phyloP scores from a whole-genome alignment of 2,113 vertebrate genomes.

The Xyrauchen texanus region DNA sequence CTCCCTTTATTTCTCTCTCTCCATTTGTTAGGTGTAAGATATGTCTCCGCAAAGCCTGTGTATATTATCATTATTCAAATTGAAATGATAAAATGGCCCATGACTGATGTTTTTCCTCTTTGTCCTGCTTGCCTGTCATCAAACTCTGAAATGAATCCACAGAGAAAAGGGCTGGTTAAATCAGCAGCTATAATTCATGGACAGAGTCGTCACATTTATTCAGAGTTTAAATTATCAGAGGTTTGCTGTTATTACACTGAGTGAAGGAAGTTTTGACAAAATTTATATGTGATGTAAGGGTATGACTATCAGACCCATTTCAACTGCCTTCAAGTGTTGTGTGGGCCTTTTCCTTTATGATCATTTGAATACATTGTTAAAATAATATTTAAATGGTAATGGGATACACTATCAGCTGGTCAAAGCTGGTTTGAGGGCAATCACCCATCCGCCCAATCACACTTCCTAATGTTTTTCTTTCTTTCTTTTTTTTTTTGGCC shows the following conservation, averaged over 20 bases:
- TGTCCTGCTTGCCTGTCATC: conserved; percentile 29
- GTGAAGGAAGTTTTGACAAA: conserved; percentile 43
- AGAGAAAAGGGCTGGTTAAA: conserved; percentile 28
- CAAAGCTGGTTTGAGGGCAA: not conserved
- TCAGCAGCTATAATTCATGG: conserved; percentile 23
- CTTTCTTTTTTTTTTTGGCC: not conserved
- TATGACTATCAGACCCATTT: conserved; percentile 39
- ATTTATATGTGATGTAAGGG: conserved; percentile 57
- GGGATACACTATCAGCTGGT: conserved; percentile 56
- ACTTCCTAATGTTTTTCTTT: conserved; percentile 43
- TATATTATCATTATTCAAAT: conserved; percentile 56
- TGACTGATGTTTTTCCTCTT: conserved; percentile 48
- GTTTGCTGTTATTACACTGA: too few relatives aligned
- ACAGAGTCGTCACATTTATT: conserved; percentile 22
- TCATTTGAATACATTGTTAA: conserved; percentile 63
- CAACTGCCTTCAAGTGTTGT: conserved; percentile 70
- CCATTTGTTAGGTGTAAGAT: conserved; percentile 59
- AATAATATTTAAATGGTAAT: conserved; percentile 70
- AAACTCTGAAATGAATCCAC: conserved; percentile 35
- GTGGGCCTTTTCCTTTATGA: conserved; percentile 64
- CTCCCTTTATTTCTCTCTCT: conserved; percentile 56
- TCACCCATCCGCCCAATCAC: not conserved
- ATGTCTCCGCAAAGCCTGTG: conserved; percentile 52
- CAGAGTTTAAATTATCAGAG: not conserved
- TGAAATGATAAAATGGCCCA: conserved; percentile 51